phyloP scores from a whole-genome alignment of 2,888 invertebrate species.

The Lasioglossum marginatum region DNA sequence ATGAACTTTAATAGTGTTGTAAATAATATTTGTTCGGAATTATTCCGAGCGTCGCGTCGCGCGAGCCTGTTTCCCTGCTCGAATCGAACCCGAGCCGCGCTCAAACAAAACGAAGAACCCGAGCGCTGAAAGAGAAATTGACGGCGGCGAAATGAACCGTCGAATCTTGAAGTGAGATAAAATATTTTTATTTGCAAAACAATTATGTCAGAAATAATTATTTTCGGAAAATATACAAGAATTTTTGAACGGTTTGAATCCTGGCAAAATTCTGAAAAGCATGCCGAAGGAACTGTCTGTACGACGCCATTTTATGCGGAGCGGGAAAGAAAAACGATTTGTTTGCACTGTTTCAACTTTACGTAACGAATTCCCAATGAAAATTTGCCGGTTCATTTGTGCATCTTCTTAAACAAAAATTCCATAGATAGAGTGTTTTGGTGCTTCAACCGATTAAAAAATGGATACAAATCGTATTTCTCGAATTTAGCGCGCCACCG shows the following conservation, averaged over 20 bases:
- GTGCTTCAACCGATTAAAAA: background rate
- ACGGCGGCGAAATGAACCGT: background rate
- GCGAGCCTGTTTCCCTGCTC: background rate
- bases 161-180: background rate
- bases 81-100: background rate
- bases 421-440: background rate
- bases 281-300: background rate
- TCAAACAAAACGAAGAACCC: background rate
- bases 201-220: background rate
- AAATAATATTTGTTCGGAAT: constrained; percentile 51
- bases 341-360: background rate
- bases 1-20: constrained; percentile 52
- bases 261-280: background rate
- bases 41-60: constrained; percentile 30
- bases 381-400: background rate
- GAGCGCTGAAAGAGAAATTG: background rate
- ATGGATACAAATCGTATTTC: background rate
- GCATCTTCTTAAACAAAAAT: background rate
- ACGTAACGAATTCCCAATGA: background rate
- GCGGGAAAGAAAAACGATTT: background rate
- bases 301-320: background rate
- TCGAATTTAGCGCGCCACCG: background rate
- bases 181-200: background rate
- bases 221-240: background rate
- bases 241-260: background rate